Percentiles rank a stretch among this genome's conserved stretches.
These are phyloP conservation scores for Cerastoderma edule DNA, from an alignment of 2,888 invertebrate genomes.

Conservation along the genomic window DNA sequence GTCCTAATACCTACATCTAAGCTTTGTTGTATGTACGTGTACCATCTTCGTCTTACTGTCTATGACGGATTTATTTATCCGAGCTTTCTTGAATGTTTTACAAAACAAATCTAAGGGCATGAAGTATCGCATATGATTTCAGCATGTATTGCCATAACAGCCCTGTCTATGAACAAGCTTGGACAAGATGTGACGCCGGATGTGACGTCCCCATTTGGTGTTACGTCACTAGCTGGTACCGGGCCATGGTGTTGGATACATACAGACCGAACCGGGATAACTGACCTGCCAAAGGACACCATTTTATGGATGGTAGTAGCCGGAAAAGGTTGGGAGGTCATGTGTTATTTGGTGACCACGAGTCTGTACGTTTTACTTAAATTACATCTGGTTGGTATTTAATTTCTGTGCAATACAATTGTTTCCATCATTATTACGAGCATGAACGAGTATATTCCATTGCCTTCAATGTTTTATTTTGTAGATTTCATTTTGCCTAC, in stretches of 20 bases:
- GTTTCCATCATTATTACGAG: too few relatives aligned
- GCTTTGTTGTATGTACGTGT: too few relatives aligned
- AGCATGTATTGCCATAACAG: conserved; percentile 23
- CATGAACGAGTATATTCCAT: too few relatives aligned
- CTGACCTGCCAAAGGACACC: not conserved
- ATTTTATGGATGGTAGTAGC: conserved; percentile 31
- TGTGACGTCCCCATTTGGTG: not conserved
- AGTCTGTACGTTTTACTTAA: conserved; percentile 31
- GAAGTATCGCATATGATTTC: not conserved
- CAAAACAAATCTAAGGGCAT: not conserved
- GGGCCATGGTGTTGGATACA: conserved; percentile 59
- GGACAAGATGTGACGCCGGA: conserved; percentile 14
- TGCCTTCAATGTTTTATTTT: not conserved
- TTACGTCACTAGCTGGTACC: too few relatives aligned
- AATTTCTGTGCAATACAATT: too few relatives aligned
- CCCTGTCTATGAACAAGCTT: conserved; percentile 11
- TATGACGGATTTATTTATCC: not conserved
- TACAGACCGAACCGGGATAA: not conserved
- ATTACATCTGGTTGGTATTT: conserved; percentile 23
- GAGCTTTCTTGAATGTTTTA: not conserved
- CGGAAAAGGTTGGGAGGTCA: conserved; percentile 42
- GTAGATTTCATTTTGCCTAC: not conserved
- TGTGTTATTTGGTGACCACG: conserved; percentile 36
- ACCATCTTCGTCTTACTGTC: too few relatives aligned
- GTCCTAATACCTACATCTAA: too few relatives aligned